Conservation (phyloP, 2,888 invertebrate species). For the Cataglyphis albicans region DNA sequence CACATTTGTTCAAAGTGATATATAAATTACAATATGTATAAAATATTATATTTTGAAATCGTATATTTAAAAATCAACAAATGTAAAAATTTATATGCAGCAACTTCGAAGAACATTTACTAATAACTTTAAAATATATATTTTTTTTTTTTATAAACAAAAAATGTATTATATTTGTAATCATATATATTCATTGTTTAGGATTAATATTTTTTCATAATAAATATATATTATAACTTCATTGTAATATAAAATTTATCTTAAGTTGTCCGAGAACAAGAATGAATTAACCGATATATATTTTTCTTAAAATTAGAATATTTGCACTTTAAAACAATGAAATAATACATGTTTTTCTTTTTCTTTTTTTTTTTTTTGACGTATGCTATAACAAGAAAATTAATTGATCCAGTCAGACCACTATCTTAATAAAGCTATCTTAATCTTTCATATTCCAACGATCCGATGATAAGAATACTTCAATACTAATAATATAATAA, state of each 20-base stretch:
- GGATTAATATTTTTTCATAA: neutral
- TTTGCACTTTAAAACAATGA: conserved; percentile 3
- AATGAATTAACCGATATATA: neutral
- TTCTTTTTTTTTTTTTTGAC: neutral
- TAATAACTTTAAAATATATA: neutral
- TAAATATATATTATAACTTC: neutral
- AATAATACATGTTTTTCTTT: neutral
- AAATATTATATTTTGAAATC: neutral
- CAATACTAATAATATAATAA: neutral
- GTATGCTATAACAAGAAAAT: neutral
- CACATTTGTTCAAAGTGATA: neutral
- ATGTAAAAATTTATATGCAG: neutral
- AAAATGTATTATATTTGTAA: neutral
- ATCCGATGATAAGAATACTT: neutral
- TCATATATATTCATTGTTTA: neutral
- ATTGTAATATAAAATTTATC: neutral
- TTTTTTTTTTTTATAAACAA: neutral
- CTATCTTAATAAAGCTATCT: neutral
- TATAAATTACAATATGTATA: neutral
- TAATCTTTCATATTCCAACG: conserved; percentile 25
- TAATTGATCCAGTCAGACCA: neutral
- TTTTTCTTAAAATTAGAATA: neutral
- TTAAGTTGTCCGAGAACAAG: neutral
- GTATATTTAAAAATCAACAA: neutral
- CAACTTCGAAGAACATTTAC: neutral